Conservation (phyloP, 2,888 invertebrate genomes). For the Flexamia atlantica region DNA sequence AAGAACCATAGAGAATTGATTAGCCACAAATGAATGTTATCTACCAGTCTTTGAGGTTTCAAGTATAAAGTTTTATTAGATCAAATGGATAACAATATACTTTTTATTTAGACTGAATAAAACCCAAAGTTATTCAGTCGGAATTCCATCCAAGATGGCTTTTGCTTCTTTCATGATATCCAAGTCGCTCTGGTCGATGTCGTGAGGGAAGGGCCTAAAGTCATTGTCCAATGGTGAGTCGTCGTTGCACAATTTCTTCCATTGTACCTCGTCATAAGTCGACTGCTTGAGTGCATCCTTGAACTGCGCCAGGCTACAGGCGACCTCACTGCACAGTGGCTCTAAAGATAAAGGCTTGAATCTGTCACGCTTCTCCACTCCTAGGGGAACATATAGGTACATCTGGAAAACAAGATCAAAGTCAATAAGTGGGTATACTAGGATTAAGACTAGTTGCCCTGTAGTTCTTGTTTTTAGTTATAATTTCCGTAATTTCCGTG, state of each 20-base stretch:
- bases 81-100: too few species aligned
- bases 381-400: background rate
- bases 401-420: conserved; percentile 6
- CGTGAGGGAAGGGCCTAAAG: background rate
- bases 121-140: background rate
- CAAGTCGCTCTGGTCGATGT: background rate
- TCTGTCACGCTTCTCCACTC: background rate
- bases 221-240: background rate
- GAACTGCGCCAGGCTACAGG: background rate
- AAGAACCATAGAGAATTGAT: too few species aligned
- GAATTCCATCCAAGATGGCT: background rate
- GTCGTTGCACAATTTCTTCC: background rate
- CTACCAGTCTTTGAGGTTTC: too few species aligned
- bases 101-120: too few species aligned
- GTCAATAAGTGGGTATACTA: too few species aligned
- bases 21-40: too few species aligned
- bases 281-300: background rate
- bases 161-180: background rate
- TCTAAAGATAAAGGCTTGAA: background rate
- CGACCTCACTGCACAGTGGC: background rate
- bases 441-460: too few species aligned
- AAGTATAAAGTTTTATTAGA: too few species aligned
- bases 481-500: too few species aligned
- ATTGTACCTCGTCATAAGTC: background rate
- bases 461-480: too few species aligned